Base-by-base conservation (phyloP, 1,140 invertebrate species). In the Orius laevigatus region DNA sequence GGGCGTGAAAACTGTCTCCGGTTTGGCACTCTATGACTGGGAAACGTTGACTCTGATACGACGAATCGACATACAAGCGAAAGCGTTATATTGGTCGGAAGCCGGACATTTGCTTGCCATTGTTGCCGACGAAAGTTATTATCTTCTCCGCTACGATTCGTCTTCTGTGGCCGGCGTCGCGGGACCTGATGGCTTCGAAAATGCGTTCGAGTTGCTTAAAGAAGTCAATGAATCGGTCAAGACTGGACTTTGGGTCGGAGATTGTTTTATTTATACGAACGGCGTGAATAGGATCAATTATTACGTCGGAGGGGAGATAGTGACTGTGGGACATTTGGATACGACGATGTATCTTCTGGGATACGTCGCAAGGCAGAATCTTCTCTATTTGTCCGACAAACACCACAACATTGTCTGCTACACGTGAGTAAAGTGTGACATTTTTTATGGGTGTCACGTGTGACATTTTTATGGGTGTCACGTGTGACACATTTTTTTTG, bases 211-310 rank as follows among this genome's bases (percentile, higher is more conserved):
- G 78, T 81, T 88, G 46, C 67, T 89, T 4, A 79, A 78, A 12
- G 91, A 95, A 65, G 81, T 94, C 46, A 82, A 79, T 52, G 96
- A 99, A 67, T 72, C 74, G 9, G 93, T 99, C 0, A 91, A 89
- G 61, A 98, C 95, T 2, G 96, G 92, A 9, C 63, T 96, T 9
- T 99, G 96, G 96, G 85, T 98, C 33, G 95, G 95, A 3, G 94
- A 98, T 65, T 98, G 95, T 63, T 99, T 99, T 63, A 97, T 99
- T 52, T 99, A 98, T 66, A 98, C 95, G 0, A 99, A 98, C 65
- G 80, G 84, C 46, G 81, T 96, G 1, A 98, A 98, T 66, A 74
- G 95, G 48, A 80, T 99, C 11, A 98, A 98, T 65, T 99, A 99
- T 62, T 98, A 94, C 64, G 94, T 99, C 15, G 96, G 96, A 18